Percentiles rank a stretch among this genome's conserved stretches.
Evolutionary conservation across 2,888 invertebrate species (phyloP).

Genomic region (Ephialtes manifestator): DNA sequence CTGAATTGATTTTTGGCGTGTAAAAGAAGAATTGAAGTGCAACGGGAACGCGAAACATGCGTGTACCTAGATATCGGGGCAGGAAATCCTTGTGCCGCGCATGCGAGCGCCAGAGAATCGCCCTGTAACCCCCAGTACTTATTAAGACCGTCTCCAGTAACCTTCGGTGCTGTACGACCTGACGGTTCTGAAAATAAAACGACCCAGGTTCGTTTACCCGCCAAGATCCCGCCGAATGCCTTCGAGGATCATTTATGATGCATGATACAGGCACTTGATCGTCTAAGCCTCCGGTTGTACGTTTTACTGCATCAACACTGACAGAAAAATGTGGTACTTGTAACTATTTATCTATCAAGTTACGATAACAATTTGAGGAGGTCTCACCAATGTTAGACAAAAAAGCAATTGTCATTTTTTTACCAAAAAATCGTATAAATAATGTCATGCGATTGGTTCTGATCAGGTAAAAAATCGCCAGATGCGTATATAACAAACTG

Average conservation of each 20-base stretch:
- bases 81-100: constrained; percentile 84
- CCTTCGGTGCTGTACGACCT: constrained; percentile 85
- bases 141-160: constrained; percentile 85
- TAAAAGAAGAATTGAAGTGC: constrained; percentile 1
- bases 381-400: not conserved
- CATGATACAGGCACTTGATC: constrained; percentile 12
- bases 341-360: too few relatives aligned
- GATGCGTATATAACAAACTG: too few relatives aligned
- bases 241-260: constrained; percentile 2
- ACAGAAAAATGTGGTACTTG: too few relatives aligned
- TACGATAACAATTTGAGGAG: not conserved
- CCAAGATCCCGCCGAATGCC: not conserved
- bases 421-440: too few relatives aligned
- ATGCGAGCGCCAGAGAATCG: constrained; percentile 83
- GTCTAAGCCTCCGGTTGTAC: not conserved
- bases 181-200: constrained; percentile 84
- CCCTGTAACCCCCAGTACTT: constrained; percentile 82
- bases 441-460: too few relatives aligned
- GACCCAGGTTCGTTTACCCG: constrained; percentile 46
- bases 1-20: not conserved
- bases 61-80: constrained; percentile 85
- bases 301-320: not conserved
- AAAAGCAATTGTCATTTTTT: not conserved
- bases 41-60: constrained; percentile 69
- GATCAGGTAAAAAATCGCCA: too few relatives aligned